Evolutionary conservation across 1,140 invertebrate genomes (phyloP).

Genomic region (Brachionus rotundiformis): DNA sequence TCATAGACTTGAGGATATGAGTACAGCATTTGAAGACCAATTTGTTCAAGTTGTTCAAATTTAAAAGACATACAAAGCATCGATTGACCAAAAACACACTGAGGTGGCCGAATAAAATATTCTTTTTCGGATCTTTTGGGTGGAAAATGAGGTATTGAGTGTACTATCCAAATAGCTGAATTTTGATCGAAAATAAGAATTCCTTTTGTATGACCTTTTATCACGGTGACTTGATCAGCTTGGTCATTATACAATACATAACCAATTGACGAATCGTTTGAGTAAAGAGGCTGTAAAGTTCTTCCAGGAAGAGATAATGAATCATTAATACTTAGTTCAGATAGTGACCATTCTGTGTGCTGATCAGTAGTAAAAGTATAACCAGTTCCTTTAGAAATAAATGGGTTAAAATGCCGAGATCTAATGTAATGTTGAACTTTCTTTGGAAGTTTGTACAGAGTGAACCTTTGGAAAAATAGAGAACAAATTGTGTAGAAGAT

Average conservation of each 20-base stretch:
- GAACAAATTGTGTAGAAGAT: not conserved
- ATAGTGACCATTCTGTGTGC: not conserved
- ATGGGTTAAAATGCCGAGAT: not conserved
- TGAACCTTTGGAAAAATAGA: not conserved
- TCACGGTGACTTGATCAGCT: constrained; percentile 27
- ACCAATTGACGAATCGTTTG: constrained; percentile 17
- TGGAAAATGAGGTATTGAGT: constrained; percentile 43
- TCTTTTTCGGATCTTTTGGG: not conserved
- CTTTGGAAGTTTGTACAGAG: constrained; percentile 48
- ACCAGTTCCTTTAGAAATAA: constrained; percentile 18
- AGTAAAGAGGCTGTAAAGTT: constrained; percentile 17
- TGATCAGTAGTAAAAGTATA: not conserved
- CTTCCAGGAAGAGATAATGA: constrained; percentile 1
- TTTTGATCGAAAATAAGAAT: constrained; percentile 29
- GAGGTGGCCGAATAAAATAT: constrained; percentile 38
- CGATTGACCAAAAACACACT: constrained; percentile 50
- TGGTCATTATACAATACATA: constrained; percentile 51
- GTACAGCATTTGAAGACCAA: constrained; percentile 25
- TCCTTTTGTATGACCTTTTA: constrained; percentile 39
- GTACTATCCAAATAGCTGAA: constrained; percentile 36
- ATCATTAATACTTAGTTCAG: constrained; percentile 26
- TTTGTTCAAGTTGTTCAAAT: constrained; percentile 38
- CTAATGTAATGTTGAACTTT: not conserved
- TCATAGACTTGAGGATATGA: constrained; percentile 42
- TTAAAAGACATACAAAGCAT: constrained; percentile 51